Evolutionary conservation across 2,113 vertebrate genomes (phyloP), one percentile per base, ranked within the genome.

Genomic region (Apteryx owenii): DNA sequence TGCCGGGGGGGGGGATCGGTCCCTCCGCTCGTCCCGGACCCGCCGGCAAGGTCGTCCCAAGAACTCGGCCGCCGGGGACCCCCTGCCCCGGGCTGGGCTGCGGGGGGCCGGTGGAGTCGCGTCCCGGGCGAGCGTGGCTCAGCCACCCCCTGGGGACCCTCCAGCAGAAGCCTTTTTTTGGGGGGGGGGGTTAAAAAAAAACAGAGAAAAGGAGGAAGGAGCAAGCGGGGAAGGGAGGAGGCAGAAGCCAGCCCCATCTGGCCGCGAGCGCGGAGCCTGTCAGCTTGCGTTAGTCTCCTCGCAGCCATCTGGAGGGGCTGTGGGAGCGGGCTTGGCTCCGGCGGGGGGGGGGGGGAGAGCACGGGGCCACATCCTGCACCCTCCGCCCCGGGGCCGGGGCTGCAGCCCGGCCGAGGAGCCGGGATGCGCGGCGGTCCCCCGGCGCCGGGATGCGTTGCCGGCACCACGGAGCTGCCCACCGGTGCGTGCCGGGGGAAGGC

Each of bases 251-350:
- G 90, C 86, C 94, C 94, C 87, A 93, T 94, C 87, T 89, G 93
- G 87, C 85, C 70, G 60, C 65, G 86, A 91, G 88, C 78, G 69
- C 78, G 26, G 82, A 91, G 88, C 68, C 75, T 95, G 94, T 94
- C 96, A 79, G 93, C 58, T 93, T 56, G 93, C 75, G 77, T 97
- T 97, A 88, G 95, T 48, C 90, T 96, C 90, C 88, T 87, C 44
- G 54, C 82, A 89, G 93, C 96, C 93, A 93, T 95, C 94, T 97
- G 96, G 95, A 96, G 90, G 75, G 92, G 85, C 93, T 78, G 81
- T 71, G 84, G 44, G 66, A 82, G 89, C 20, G 36, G 91, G 93
- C 62, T 71, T 95, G 29, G 42, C 91, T 44, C 81, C 16, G 5
- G 25, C 50, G 14, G 2, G 56, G 66, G n/a, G 56, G 61, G 72